Evolutionary conservation across 2,888 invertebrate genomes (phyloP).

Genomic region (Himalopsyche kuldschensis): DNA sequence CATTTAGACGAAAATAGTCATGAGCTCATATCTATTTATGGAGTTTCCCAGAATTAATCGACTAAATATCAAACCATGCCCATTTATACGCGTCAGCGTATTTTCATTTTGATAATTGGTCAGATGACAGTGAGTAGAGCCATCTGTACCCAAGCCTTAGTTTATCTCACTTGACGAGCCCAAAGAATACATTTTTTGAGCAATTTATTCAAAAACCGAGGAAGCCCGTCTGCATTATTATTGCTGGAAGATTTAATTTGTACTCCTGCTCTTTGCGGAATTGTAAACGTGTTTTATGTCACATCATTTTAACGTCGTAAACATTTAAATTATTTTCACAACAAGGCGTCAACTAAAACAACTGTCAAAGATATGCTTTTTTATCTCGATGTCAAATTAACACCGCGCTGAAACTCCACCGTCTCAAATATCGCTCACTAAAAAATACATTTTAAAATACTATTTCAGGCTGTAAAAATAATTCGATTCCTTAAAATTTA

Average conservation of each 20-base stretch:
- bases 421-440: no score
- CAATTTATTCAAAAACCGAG: background rate
- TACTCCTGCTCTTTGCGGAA: background rate
- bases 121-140: conserved; percentile 18
- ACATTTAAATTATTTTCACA: background rate
- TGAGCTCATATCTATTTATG: no score
- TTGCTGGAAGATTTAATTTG: background rate
- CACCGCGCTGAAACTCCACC: background rate
- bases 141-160: conserved; percentile 16
- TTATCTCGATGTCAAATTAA: background rate
- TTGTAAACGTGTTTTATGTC: background rate
- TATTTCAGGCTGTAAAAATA: background rate
- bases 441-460: background rate
- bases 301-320: background rate
- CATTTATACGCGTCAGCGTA: background rate
- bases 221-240: background rate
- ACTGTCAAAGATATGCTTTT: background rate
- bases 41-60: background rate
- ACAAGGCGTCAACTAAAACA: background rate
- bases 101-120: conserved; percentile 27
- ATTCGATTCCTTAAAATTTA: background rate
- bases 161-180: background rate
- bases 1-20: no score
- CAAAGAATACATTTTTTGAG: conserved; percentile 19
- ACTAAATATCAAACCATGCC: background rate